Base-by-base conservation (phyloP, 2,888 invertebrate genomes). In the Copidosoma aretas region DNA sequence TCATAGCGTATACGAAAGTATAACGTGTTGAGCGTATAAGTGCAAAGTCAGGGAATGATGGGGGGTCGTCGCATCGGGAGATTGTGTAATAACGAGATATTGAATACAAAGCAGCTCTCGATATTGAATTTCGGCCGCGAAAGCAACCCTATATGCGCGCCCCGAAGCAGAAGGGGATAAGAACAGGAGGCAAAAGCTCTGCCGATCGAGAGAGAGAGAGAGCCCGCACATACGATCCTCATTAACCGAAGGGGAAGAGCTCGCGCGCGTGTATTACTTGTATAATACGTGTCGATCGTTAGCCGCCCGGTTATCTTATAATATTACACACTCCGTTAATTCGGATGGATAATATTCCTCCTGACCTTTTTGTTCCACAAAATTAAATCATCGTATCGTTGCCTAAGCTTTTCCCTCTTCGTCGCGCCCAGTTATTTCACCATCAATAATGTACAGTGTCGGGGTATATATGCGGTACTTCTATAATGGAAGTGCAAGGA, bases 31-130 rank as follows among this genome's bases (percentile, higher is more conserved):
- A 52, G n/a, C 52, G 8, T 10, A n/a, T n/a, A 25, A 39, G 10
- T 21, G 57, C 39, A 39, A 32, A 57, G 25, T 46, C 12, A 19
- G 60, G 51, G 62, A 72, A 71, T 75, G 80, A 12, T 8, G 43
- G 12, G 43, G 43, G 12, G 17, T 12, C 43, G 61, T 57, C 60
- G 67, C 70, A 58, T 57, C n/a, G n/a, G n/a, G n/a, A n/a, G n/a
- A n/a, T n/a, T n/a, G n/a, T 81, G 81, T 78, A 77, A 78, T 80
- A 82, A 82, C 82, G 81, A 81, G 80, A 79, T 80, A 81, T 80
- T 77, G 81, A 81, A 77, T 78, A n/a, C n/a, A n/a, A 74, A 71
- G 72, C 63, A 24, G 64, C 43, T 58, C 32, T 32, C 58, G 71
- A 64, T 80, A 81, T 83, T 81, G 77, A 75, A 77, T 83, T 83